These are phyloP conservation scores for Engraulis encrasicolus DNA, from an alignment of 2,113 vertebrate genomes.

Conservation along the genomic window DNA sequence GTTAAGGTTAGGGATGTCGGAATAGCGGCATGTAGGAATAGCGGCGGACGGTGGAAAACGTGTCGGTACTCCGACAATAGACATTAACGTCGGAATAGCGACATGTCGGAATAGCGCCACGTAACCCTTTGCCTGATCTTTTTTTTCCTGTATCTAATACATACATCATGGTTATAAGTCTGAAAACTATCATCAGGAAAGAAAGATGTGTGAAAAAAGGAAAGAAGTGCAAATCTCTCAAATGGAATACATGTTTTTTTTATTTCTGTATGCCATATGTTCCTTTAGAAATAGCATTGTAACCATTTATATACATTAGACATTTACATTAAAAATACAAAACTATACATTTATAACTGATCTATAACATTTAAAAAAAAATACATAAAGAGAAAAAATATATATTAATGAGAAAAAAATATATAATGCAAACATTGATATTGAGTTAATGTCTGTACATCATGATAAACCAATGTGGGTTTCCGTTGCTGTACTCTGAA, in stretches of 20 bases:
- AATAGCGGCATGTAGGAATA: too few relatives aligned
- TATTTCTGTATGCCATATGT: slow-evolving; percentile 64
- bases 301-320: slow-evolving; percentile 91
- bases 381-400: slow-evolving; percentile 72
- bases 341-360: slow-evolving; percentile 90
- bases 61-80: too few relatives aligned
- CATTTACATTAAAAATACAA: slow-evolving; percentile 95
- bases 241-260: slow-evolving; percentile 11
- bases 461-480: slow-evolving; percentile 66
- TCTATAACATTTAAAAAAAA: slow-evolving; percentile 86
- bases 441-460: slow-evolving; percentile 69
- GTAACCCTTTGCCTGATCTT: not conserved
- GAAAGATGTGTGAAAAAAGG: not conserved
- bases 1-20: too few relatives aligned
- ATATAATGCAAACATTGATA: slow-evolving; percentile 30
- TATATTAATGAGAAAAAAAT: slow-evolving; percentile 16
- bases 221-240: not conserved
- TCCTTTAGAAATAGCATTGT: slow-evolving; percentile 91
- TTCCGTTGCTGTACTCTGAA: slow-evolving; percentile 59
- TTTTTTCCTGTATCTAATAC: not conserved
- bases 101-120: too few relatives aligned
- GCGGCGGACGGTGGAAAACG: too few relatives aligned
- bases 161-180: not conserved
- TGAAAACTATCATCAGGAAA: not conserved
- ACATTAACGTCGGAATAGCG: too few relatives aligned